Evolutionary conservation across 2,113 vertebrate genomes (phyloP).

Genomic region (Neolamprologus caudopunctatus): DNA sequence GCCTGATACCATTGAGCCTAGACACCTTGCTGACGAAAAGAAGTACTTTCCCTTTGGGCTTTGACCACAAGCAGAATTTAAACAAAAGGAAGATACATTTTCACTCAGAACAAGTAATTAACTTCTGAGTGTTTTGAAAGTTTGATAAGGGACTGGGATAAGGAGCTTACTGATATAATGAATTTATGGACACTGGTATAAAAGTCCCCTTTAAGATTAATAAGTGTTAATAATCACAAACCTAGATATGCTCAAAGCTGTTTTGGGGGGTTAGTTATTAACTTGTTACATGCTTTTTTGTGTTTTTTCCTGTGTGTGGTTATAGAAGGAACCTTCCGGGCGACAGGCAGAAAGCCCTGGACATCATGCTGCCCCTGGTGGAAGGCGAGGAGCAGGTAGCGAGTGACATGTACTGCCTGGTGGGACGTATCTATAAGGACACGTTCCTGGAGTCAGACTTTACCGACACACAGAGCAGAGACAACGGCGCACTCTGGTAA

Average conservation of each 20-base stretch:
- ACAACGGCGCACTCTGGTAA: conserved; percentile 85
- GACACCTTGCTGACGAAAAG: background rate
- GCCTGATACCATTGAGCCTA: background rate
- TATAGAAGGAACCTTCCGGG: conserved; percentile 84
- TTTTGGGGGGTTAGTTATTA: background rate
- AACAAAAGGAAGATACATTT: background rate
- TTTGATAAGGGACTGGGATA: background rate
- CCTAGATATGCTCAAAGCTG: background rate
- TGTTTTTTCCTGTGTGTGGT: background rate
- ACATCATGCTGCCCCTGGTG: conserved; percentile 92
- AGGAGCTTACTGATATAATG: background rate
- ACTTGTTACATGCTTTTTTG: background rate
- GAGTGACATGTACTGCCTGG: conserved; percentile 94
- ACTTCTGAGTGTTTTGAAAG: background rate
- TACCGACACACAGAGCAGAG: conserved; percentile 81
- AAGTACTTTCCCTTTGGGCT: background rate
- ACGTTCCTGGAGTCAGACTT: conserved; percentile 94
- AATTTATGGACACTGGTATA: background rate
- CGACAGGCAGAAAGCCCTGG: conserved; percentile 88
- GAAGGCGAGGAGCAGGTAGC: conserved; percentile 86
- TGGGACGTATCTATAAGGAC: conserved; percentile 96
- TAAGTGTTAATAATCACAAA: background rate
- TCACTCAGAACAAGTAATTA: background rate
- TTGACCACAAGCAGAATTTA: background rate
- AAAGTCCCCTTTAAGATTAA: background rate